Evolutionary conservation across 1,140 invertebrate species (phyloP).

Genomic region (Saccostrea cuccullata): DNA sequence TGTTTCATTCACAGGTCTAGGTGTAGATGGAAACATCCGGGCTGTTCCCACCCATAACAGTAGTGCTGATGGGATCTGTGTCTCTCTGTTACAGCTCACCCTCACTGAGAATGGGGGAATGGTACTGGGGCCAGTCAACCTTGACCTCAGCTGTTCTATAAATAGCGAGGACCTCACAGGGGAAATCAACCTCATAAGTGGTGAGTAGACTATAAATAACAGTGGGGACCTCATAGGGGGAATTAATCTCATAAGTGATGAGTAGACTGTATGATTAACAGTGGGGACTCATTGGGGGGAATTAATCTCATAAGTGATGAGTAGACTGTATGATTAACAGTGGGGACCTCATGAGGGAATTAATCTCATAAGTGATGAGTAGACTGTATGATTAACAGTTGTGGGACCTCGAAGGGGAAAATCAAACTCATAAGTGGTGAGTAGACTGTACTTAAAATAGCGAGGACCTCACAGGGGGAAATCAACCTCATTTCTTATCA

Average conservation of each 20-base stretch:
- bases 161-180: conserved; percentile 41
- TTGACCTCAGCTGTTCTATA: conserved; percentile 51
- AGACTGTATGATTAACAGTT: no score
- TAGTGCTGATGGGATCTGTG: conserved; percentile 42
- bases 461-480: conserved; percentile 54
- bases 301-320: no score
- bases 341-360: no score
- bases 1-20: conserved; percentile 41
- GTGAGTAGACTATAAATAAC: no score
- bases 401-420: no score
- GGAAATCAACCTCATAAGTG: conserved; percentile 50
- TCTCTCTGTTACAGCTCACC: conserved; percentile 44
- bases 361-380: no score
- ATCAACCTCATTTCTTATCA: background rate
- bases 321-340: no score
- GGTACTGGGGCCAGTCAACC: conserved; percentile 56
- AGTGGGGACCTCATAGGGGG: no score
- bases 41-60: background rate
- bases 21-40: conserved; percentile 40
- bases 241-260: no score
- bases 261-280: no score
- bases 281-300: no score
- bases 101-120: conserved; percentile 57
- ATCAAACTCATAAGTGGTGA: conserved; percentile 60
- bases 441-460: background rate